Base-by-base conservation (phyloP, 2,888 invertebrate species). In the Ephialtes manifestator region DNA sequence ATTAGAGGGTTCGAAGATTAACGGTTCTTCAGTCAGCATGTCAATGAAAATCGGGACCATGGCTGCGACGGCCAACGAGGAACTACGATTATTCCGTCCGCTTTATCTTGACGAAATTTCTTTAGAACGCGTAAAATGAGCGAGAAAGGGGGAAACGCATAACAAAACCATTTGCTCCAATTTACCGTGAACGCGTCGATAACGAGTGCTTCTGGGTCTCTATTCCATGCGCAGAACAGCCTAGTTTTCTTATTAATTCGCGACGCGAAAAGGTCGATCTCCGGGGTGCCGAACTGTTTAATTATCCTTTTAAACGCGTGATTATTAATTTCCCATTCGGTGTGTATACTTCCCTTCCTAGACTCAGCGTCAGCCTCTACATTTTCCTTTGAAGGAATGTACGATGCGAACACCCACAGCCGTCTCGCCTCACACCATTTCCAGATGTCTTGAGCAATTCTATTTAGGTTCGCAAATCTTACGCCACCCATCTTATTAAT, bases 81-180 rank as follows among this genome's bases (percentile, higher is more conserved):
- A 13, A 89, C 88, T 18, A 92, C 89, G 20, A 91, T 60, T 68
- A 91, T 89, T 2, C 90, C 90, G 51, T 83, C 82, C 7, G 91
- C 89, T 74, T 81, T 87, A 31, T 92, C 90, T 24, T 46, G 55
- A 15, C 28, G 43, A 39, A 86, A 65, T 70, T 86, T 86, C n/a
- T 24, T 5, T 11, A 81, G 18, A 11, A 74, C 77, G 15, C 76
- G 53, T 10, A 60, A 39, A 10, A 86, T 81, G 8, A 81, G 10
- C 0, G 86, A 68, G 18, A 86, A 81, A 0, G 83, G 78, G 8
- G 86, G 83, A 53, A 83, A 86, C 18, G 83, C 74, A 24, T 86
- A 85, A 39, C 15, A 60, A 15, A 31, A 31, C 60, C 31, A 28
- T 0, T 10, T 15, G 0, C 8, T 13, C 60, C 31, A 70, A 1